These are phyloP conservation scores for Diadema setosum DNA, from an alignment of 35 echinoderm and acorn worm species.

Conservation along the genomic window DNA sequence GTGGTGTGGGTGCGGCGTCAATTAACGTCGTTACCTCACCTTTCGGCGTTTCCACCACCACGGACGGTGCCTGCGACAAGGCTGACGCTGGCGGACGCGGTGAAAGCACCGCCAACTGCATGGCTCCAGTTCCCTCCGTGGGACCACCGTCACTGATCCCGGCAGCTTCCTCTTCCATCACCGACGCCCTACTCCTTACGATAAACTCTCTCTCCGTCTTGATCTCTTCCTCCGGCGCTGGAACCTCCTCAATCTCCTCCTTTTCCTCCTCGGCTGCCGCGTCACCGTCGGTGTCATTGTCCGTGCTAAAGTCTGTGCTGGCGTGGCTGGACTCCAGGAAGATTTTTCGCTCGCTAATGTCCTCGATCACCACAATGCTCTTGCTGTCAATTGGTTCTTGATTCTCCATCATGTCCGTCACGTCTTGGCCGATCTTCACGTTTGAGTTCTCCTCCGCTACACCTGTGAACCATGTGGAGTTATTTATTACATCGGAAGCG, in stretches of 20 bases:
- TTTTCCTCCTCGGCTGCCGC: background rate
- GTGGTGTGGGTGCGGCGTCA: background rate
- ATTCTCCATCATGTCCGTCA: conserved; percentile 28
- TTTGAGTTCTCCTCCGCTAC: conserved; percentile 47
- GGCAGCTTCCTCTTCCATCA: background rate
- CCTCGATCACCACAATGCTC: conserved; percentile 31
- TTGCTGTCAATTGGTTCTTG: background rate
- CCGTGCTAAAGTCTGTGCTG: background rate
- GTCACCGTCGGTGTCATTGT: background rate
- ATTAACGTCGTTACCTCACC: background rate
- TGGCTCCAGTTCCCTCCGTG: background rate
- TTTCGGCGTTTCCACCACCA: background rate
- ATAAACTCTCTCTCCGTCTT: background rate
- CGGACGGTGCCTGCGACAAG: background rate
- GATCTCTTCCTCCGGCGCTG: too few relatives aligned
- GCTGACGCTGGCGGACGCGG: background rate
- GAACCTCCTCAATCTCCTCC: background rate
- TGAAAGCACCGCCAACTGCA: background rate
- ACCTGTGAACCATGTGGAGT: background rate
- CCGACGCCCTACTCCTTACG: background rate
- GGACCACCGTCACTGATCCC: background rate
- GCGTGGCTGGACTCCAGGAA: background rate
- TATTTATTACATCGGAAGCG: too few relatives aligned
- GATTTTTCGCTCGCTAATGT: conserved; percentile 12
- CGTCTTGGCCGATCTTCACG: conserved; percentile 20